phyloP scores from a whole-genome alignment of 2,797 vertebrate genomes.

The Pseudotriccus pelzelni region DNA sequence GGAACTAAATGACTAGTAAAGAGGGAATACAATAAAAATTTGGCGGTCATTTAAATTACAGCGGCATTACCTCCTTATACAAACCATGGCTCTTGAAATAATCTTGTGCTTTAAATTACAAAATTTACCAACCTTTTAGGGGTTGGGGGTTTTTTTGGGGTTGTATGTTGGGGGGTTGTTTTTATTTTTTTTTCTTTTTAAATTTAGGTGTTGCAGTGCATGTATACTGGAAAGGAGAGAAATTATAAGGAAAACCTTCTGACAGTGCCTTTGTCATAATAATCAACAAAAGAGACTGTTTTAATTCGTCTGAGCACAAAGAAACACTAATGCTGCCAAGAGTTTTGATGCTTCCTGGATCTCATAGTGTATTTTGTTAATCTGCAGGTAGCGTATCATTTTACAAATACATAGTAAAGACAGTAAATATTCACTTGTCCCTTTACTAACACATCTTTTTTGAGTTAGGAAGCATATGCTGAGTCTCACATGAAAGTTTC shows the following conservation, averaged over 20 bases:
- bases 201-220: background rate
- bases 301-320: background rate
- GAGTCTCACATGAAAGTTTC: background rate
- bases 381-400: background rate
- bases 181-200: background rate
- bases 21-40: background rate
- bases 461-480: background rate
- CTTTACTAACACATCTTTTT: background rate
- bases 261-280: background rate
- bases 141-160: accelerated
- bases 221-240: background rate
- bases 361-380: background rate
- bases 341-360: background rate
- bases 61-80: background rate
- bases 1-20: background rate
- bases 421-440: background rate
- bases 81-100: background rate
- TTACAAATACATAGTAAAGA: background rate
- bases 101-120: background rate
- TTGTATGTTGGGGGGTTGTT: accelerated
- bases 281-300: background rate
- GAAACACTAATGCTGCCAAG: background rate
- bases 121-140: background rate
- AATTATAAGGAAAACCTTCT: background rate
- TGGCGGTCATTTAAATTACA: background rate